These are phyloP conservation scores for Drosophila quadrilineata DNA, from an alignment of 1,140 invertebrate genomes.

Conservation along the genomic window DNA sequence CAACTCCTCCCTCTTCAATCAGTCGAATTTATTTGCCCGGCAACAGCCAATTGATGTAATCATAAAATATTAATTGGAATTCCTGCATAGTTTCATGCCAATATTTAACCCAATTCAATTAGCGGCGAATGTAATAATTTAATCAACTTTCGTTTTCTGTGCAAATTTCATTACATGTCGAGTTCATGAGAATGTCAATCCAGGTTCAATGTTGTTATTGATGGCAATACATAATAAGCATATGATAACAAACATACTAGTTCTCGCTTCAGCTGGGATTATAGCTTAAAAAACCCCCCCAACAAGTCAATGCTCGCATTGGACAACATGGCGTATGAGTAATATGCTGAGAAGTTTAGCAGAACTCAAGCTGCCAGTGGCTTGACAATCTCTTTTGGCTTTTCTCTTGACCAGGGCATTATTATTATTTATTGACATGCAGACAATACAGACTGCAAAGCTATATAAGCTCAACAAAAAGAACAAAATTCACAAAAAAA, in stretches of 20 bases:
- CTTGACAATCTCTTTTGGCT: conserved; percentile 19
- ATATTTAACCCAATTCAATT: conserved; percentile 50
- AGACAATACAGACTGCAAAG: conserved; percentile 3
- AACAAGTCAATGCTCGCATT: conserved; percentile 30
- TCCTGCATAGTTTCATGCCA: background rate
- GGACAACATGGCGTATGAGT: conserved; percentile 37
- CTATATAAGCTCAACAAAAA: background rate
- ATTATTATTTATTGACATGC: conserved; percentile 56
- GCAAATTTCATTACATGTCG: conserved; percentile 52
- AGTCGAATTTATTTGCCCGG: background rate
- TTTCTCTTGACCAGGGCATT: conserved; percentile 27
- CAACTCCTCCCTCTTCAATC: conserved; percentile 7
- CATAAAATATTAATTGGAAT: conserved; percentile 25
- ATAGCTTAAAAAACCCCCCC: conserved; percentile 22
- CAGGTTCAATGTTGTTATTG: conserved; percentile 8
- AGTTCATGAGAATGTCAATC: conserved; percentile 43
- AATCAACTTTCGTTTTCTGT: conserved; percentile 33
- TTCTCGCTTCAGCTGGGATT: conserved; percentile 29
- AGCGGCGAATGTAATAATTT: conserved; percentile 60
- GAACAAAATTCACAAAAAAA: no score
- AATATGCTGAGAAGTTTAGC: no score
- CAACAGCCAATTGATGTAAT: conserved; percentile 23
- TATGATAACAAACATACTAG: background rate
- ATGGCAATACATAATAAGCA: conserved; percentile 4
- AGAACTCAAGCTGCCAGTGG: no score